Evolutionary conservation across 1,140 invertebrate genomes (phyloP).

Genomic region (Brachionus angularis): DNA sequence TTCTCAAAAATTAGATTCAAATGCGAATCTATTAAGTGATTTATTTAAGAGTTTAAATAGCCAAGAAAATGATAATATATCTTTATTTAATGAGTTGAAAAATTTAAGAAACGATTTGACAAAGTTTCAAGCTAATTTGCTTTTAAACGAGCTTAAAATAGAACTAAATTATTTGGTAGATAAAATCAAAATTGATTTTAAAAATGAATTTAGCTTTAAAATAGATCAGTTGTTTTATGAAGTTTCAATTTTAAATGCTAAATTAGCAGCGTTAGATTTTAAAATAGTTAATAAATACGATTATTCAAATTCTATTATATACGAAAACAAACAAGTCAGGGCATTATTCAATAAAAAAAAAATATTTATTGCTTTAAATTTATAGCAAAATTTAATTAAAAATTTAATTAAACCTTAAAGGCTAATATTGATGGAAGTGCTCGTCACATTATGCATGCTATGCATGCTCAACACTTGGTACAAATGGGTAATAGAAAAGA

Average conservation of each 20-base stretch:
- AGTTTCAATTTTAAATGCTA: background rate
- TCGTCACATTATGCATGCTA: slow-evolving; percentile 24
- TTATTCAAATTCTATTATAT: too few relatives aligned
- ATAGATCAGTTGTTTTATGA: background rate
- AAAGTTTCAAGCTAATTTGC: background rate
- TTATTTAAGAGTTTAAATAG: too few relatives aligned
- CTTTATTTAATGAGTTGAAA: background rate
- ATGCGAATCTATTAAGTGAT: too few relatives aligned
- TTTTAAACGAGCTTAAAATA: slow-evolving; percentile 16
- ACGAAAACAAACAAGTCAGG: too few relatives aligned
- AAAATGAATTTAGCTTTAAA: background rate
- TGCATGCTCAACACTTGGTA: slow-evolving; percentile 40
- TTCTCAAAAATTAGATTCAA: too few relatives aligned
- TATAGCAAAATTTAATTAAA: background rate
- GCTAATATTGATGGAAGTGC: slow-evolving; percentile 36
- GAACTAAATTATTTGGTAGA: slow-evolving; percentile 1
- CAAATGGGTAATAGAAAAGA: slow-evolving; percentile 42
- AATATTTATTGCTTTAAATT: background rate
- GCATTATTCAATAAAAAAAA: too few relatives aligned
- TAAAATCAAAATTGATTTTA: background rate
- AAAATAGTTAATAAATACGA: too few relatives aligned
- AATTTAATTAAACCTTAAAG: too few relatives aligned
- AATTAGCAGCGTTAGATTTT: background rate
- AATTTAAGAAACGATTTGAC: slow-evolving; percentile 17
- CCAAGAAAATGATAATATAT: background rate